Evolutionary conservation across 2,797 vertebrate genomes (phyloP), one percentile per base, ranked within the genome.

Genomic region (Intellagama lesueurii): DNA sequence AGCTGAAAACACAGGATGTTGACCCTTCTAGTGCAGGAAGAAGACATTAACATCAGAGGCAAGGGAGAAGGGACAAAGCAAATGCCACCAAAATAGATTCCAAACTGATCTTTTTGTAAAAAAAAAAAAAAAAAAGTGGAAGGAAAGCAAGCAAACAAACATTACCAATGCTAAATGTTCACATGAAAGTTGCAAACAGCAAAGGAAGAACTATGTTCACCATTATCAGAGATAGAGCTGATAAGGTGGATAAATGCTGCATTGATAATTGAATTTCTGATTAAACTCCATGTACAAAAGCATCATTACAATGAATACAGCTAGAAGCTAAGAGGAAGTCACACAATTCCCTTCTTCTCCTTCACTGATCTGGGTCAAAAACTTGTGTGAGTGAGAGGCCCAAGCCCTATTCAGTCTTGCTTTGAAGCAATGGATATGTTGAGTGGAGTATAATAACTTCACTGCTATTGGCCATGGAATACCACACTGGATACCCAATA

Each of bases 311-410:
- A 88, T 94, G 96, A 94, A 93, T 92, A 32, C 87, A 91, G 90
- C 94, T 90, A 87, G 81, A 72, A 95, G 90, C 93, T 94, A 85
- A 93, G 90, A 91, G 94, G 95, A 95, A 92, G 95, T 90, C 88
- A 93, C 82, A 49, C 2, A 40, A 66, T 93, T 97, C 96, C 96
- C 96, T 92, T 95, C 86, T 47, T 30, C 66, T 83, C 91, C 95
- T 90, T 96, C 94, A 92, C 90, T 95, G 92, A 93, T 94, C 94
- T 91, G 89, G 84, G 92, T 94, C 56, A 88, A 76, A 85, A 88
- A 88, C 5, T 49, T 76, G 72, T 83, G 44, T 83, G 72, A 77
- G 56, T 49, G 22, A 88, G 47, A 49, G 47, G 56, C 24, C 40
- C 17, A 30, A 30, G 52, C 14, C 7, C 52, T 56, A 56, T 56